These are phyloP conservation scores for Phaethon lepturus DNA, from an alignment of 2,113 vertebrate species.

Conservation along the genomic window DNA sequence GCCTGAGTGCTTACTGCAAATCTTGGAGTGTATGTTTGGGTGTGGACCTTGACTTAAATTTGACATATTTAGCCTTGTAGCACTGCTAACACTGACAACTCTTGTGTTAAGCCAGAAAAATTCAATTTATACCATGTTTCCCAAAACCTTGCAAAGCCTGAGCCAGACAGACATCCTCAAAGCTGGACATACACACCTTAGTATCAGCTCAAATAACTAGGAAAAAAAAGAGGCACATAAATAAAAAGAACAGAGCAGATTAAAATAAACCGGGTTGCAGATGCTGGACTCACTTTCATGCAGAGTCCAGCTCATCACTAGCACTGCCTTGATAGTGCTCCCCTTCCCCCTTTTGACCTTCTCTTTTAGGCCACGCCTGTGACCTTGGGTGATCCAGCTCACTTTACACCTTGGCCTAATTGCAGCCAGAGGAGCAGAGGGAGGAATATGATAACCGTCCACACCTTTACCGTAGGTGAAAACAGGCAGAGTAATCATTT, in stretches of 20 bases:
- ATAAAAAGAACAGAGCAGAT: background rate
- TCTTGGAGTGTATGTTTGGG: background rate
- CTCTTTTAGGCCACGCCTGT: background rate
- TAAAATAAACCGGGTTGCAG: background rate
- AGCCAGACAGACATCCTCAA: rapidly evolving
- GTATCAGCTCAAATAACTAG: background rate
- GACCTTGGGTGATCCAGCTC: background rate
- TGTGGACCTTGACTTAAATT: background rate
- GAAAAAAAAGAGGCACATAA: background rate
- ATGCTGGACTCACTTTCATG: background rate
- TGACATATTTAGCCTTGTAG: background rate
- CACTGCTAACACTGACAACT: background rate
- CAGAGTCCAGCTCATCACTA: background rate
- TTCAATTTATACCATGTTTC: background rate
- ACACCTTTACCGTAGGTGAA: background rate
- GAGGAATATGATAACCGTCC: background rate
- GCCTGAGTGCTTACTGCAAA: background rate
- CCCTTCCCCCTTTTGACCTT: background rate
- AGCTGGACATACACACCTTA: rapidly evolving
- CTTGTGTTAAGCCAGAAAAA: background rate
- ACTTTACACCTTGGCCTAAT: constrained; percentile 31
- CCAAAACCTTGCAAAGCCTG: background rate
- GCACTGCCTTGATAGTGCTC: background rate
- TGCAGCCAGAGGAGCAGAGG: background rate
- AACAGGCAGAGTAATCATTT: background rate